Evolutionary conservation across 2,888 invertebrate genomes (phyloP), one percentile per base, ranked within the genome.

Genomic region (Catotricha subobsoleta): DNA sequence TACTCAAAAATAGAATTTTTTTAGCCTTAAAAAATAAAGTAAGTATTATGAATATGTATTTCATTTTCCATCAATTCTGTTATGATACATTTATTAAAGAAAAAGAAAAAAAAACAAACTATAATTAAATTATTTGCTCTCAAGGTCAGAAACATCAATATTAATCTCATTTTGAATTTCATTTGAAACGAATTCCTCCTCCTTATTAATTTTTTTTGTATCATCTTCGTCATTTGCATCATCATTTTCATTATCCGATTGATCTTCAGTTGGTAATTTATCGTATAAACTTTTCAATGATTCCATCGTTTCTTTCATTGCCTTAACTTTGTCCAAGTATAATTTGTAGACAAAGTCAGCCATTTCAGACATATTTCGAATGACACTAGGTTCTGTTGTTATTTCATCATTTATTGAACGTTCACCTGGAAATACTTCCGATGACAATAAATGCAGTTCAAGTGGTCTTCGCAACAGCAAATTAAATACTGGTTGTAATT

Each of bases 401-500:
- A 66, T 59, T 1, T 60, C 54, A 42, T 67, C 66, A 33, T 56
- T 59, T 28, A 67, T 62, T 3, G 64, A 58, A 39, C 87, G 68
- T 54, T 73, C 67, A 30, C 80, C 71, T 2, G 90, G 87, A 63
- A 80, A 84, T 3, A 66, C 64, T 65, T 97, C 95, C 45, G 76
- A 71, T 3, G 86, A 79, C 20, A 82, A 66, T 28, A 97, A 59
- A 52, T 83, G 76, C 37, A 97, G 64, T 50, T 82, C 72, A 40
- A 80, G 67, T 0, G 95, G 88, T 10, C 88, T 71, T 47, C 75
- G 73, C 56, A 81, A 82, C 37, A 97, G 64, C 83, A 88, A 77
- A 58, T 84, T 80, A 59, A 99, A 97, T 0, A 94, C 91, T 6
- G 94, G 92, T 29, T 88, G 87, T 23, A 99, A 67, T 61, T 99